Percentiles rank a stretch among this genome's conserved stretches.
Evolutionary conservation across 2,113 vertebrate genomes (phyloP).

Genomic region (Menura novaehollandiae): DNA sequence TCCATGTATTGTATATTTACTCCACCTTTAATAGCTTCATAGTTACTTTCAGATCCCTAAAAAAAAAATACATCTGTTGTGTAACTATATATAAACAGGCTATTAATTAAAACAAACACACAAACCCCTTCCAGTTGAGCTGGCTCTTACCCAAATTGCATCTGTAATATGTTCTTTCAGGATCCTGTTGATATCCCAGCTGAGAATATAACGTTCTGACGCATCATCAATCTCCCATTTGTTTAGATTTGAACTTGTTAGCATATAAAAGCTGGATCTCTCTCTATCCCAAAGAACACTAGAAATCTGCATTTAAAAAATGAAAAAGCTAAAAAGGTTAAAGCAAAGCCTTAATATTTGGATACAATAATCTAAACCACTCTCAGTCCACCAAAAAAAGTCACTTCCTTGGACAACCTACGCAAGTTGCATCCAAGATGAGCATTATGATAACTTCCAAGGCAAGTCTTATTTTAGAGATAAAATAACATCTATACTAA

Average conservation of each 20-base stretch:
- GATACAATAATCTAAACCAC: neutral
- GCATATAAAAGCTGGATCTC: slow-evolving; percentile 80
- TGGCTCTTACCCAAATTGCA: slow-evolving; percentile 88
- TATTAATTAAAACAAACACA: neutral
- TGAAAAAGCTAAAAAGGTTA: neutral
- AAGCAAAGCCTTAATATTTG: neutral
- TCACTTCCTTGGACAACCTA: neutral
- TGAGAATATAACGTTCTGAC: slow-evolving; percentile 82
- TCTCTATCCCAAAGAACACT: slow-evolving; percentile 82
- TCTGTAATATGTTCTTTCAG: slow-evolving; percentile 86
- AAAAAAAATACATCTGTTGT: neutral
- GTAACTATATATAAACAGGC: neutral
- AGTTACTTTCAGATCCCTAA: slow-evolving; percentile 94
- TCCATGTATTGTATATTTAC: slow-evolving; percentile 87
- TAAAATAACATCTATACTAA: neutral
- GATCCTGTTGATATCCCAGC: slow-evolving; percentile 81
- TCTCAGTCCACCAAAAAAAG: neutral
- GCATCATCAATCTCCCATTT: slow-evolving; percentile 91
- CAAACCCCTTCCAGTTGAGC: neutral
- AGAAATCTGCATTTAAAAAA: slow-evolving; percentile 77
- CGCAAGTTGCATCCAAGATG: neutral
- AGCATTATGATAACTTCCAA: neutral
- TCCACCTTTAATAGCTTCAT: slow-evolving; percentile 88
- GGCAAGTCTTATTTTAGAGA: neutral
- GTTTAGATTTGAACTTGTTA: slow-evolving; percentile 81